Percentiles rank a stretch among this genome's conserved stretches.
Evolutionary conservation across 2,888 invertebrate genomes (phyloP).

Genomic region (Liopterus haemorrhoidalis): DNA sequence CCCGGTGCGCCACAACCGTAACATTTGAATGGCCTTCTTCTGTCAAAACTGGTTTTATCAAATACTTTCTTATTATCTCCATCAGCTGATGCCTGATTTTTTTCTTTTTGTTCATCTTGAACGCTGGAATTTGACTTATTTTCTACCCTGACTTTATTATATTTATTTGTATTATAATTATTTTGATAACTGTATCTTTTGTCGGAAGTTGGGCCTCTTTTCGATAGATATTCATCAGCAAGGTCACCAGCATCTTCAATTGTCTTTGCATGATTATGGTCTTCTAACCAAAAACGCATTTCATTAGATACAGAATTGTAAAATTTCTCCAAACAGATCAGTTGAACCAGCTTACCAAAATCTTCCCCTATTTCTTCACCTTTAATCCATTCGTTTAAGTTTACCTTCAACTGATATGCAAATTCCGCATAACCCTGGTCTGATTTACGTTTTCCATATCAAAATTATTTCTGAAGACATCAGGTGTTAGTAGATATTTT

Average conservation of each 20-base stretch:
- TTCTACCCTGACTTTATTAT: no score
- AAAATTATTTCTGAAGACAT: slow-evolving; percentile 4
- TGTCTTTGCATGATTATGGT: neutral
- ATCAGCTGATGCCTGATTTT: neutral
- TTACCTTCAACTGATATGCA: slow-evolving; percentile 5
- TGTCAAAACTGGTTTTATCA: slow-evolving; percentile 6
- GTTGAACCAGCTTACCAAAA: neutral
- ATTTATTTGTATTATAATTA: no score
- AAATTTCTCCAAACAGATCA: slow-evolving; percentile 7
- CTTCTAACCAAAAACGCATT: slow-evolving; percentile 5
- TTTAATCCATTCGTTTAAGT: slow-evolving; percentile 5
- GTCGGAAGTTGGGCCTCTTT: neutral
- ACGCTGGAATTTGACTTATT: no score
- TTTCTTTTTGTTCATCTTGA: no score
- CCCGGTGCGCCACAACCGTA: neutral
- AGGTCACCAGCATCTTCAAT: slow-evolving; percentile 1
- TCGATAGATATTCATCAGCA: slow-evolving; percentile 1
- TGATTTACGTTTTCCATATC: slow-evolving; percentile 3
- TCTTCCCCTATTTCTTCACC: slow-evolving; percentile 1
- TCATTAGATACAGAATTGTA: slow-evolving; percentile 2
- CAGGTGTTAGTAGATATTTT: slow-evolving; percentile 3
- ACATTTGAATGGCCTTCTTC: slow-evolving; percentile 7
- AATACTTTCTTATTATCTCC: neutral
- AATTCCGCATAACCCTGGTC: slow-evolving; percentile 8
- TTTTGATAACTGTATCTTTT: neutral